Evolutionary conservation across 2,888 invertebrate species (phyloP).

Genomic region (Cephus runcator): DNA sequence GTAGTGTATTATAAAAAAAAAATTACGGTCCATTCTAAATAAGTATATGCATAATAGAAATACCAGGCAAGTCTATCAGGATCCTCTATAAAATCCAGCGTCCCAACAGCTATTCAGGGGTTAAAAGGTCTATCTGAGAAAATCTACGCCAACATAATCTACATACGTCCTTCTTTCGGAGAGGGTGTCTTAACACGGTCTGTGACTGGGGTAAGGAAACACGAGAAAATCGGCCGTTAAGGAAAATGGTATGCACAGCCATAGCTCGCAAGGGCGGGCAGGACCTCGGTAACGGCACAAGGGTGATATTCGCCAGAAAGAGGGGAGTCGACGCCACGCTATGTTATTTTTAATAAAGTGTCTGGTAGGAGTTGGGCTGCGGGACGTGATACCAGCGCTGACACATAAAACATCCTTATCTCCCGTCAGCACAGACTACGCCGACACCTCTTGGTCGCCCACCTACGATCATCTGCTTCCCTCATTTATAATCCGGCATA

Average conservation of each 20-base stretch:
- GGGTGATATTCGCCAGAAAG: slow-evolving; percentile 15
- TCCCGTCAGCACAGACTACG: slow-evolving; percentile 37
- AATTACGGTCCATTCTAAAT: background rate
- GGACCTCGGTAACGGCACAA: background rate
- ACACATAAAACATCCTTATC: slow-evolving; percentile 54
- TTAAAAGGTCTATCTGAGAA: background rate
- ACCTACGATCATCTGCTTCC: slow-evolving; percentile 32
- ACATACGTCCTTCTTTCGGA: background rate
- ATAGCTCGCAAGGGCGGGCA: slow-evolving; percentile 18
- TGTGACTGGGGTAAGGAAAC: slow-evolving; percentile 4
- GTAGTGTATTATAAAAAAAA: background rate
- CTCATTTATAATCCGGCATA: slow-evolving; percentile 25
- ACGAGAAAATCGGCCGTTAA: slow-evolving; percentile 33
- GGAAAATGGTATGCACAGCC: slow-evolving; percentile 37
- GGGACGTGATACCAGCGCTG: slow-evolving; percentile 39
- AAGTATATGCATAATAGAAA: background rate
- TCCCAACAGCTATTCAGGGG: background rate
- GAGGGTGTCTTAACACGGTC: background rate
- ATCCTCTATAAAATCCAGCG: background rate
- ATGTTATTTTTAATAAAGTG: slow-evolving; percentile 51
- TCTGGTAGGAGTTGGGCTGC: slow-evolving; percentile 32
- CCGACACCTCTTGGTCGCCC: slow-evolving; percentile 19
- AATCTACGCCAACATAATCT: background rate
- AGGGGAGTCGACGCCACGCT: slow-evolving; percentile 28
- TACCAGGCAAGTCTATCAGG: background rate